Conservation (phyloP, 2,113 vertebrate species). For the Xerus inauris region DNA sequence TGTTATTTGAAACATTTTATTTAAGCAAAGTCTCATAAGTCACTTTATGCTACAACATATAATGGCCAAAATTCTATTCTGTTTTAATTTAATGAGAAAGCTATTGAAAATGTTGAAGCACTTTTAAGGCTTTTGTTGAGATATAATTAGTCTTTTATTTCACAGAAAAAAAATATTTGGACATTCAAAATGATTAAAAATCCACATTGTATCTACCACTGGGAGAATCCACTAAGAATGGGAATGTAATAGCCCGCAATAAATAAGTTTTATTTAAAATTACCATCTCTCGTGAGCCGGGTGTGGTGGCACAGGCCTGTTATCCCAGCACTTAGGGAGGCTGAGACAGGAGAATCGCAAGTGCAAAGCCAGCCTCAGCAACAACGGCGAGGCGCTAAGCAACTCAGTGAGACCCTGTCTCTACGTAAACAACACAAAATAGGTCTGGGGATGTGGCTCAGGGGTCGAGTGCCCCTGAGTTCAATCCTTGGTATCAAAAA, state of each 20-base stretch:
- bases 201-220: background rate
- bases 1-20: background rate
- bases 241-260: background rate
- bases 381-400: too few species aligned
- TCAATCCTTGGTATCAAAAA: too few species aligned
- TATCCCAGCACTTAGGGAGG: too few species aligned
- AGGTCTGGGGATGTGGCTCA: too few species aligned
- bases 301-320: too few species aligned
- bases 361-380: too few species aligned
- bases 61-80: background rate
- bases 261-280: background rate
- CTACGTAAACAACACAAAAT: too few species aligned
- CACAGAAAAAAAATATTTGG: background rate
- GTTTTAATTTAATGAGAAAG: constrained; percentile 3
- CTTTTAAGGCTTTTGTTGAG: constrained; percentile 14
- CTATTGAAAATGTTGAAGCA: background rate
- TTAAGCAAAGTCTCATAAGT: background rate
- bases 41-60: background rate
- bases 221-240: background rate
- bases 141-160: background rate
- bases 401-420: too few species aligned
- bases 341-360: too few species aligned
- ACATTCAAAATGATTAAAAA: constrained; percentile 41
- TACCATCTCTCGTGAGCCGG: background rate
- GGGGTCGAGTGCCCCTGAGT: too few species aligned